phyloP scores from a whole-genome alignment of 37 sponge, comb jelly and placozoan species.

The Cladorhizidae sp. region DNA sequence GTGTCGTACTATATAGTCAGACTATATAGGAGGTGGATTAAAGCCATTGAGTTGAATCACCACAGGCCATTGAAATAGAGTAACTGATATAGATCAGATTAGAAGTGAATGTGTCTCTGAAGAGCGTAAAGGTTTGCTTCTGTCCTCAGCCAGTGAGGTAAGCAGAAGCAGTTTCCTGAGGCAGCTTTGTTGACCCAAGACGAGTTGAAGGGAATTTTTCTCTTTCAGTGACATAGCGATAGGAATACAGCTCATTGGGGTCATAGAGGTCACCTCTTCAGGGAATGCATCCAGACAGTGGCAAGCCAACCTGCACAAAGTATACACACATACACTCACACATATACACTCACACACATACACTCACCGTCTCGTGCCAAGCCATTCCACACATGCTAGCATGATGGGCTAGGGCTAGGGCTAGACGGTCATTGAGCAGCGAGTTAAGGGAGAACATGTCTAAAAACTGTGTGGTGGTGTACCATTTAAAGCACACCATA shows the following conservation, averaged over 20 bases:
- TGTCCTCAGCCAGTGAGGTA: not conserved
- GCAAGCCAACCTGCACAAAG: slow-evolving; percentile 14
- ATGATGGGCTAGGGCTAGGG: not conserved
- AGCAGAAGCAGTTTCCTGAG: not conserved
- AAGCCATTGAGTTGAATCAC: too few relatives aligned
- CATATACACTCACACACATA: not conserved
- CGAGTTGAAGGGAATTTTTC: slow-evolving; percentile 5
- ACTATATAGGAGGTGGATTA: too few relatives aligned
- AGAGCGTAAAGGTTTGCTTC: too few relatives aligned
- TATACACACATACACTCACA: too few relatives aligned
- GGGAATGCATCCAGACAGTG: slow-evolving; percentile 12
- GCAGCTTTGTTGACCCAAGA: slow-evolving; percentile 44
- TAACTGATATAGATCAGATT: not conserved
- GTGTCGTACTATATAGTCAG: too few relatives aligned
- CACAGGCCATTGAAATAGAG: not conserved
- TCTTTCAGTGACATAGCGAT: not conserved
- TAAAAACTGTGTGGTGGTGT: too few relatives aligned
- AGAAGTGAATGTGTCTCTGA: not conserved
- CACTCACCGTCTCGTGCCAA: not conserved
- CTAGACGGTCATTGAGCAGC: not conserved
- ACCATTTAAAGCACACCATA: too few relatives aligned
- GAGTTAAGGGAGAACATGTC: too few relatives aligned
- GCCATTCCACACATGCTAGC: not conserved
- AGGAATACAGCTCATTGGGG: too few relatives aligned
- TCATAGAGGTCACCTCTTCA: not conserved